Base-by-base conservation (phyloP, 1,140 invertebrate genomes). In the Triops longicaudatus region DNA sequence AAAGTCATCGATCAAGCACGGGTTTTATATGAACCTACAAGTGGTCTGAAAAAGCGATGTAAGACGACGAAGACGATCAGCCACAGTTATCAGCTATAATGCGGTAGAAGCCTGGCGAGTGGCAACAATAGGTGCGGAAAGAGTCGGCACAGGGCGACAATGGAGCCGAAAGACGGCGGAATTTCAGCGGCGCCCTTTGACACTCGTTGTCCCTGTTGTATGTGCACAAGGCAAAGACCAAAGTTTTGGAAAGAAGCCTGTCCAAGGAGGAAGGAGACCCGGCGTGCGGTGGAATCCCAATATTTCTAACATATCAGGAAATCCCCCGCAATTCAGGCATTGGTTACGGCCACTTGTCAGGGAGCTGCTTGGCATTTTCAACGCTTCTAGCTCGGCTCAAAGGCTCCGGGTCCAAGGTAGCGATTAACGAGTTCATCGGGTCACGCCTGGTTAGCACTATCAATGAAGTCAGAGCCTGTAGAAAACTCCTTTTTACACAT, bases 121-220 rank as follows among this genome's bases (percentile, higher is more conserved):
- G 50, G 50, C 50, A 63, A 63, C 50, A 63, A 63, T 63, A 63
- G 50, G 50, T 63, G 50, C 50, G 50, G 50, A 63, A 63, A 63
- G 50, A 63, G 50, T 63, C 50, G 50, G 50, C 50, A 63, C 50
- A 63, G 22, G 50, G 22, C 50, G 50, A 63, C 50, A 63, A 63
- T 63, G 14, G 50, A 22, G 0, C n/a, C 50, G n/a, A 63, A 63
- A 63, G 50, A 37, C 50, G 50, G 50, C 50, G 50, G 50, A 63
- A 63, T 63, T 17, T 22, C 14, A 63, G 50, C 50, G 50, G 50
- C 50, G 22, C 22, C 50, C 50, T 63, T 63, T 63, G 50, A 63
- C n/a, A 63, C 50, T n/a, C 50, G 31, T 37, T 63, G 50, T 63
- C 50, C 50, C 31, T 37, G 31, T 37, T 63, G 50, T 63, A 63